A percentile compares a stretch with the other conserved stretches of the same genome.
These are phyloP conservation scores for Leiothrix lutea DNA, from an alignment of 2,113 vertebrate genomes.

Conservation along the genomic window DNA sequence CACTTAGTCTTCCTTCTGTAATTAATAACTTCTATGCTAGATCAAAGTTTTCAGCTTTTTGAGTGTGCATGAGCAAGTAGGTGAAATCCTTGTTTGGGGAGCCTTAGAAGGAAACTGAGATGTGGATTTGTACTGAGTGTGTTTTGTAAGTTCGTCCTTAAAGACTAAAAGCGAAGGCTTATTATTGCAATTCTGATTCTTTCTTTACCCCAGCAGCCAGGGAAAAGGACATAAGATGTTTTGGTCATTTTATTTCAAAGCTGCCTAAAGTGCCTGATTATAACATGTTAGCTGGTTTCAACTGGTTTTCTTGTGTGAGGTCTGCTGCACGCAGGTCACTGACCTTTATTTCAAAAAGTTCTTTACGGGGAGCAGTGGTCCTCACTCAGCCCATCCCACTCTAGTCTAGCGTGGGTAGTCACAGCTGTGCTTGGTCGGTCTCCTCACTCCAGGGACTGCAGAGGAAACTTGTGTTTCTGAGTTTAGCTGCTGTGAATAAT, in stretches of 20 bases:
- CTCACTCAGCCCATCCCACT: background rate
- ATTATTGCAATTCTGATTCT: background rate
- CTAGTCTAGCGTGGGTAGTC: accelerated
- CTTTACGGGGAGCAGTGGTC: background rate
- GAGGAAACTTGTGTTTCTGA: background rate
- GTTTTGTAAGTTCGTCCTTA: background rate
- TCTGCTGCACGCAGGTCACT: background rate
- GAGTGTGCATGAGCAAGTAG: background rate
- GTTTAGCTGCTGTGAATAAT: background rate
- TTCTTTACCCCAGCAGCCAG: background rate
- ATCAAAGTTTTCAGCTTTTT: background rate
- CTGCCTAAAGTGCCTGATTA: background rate
- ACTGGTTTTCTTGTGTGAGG: background rate
- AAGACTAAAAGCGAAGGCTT: background rate
- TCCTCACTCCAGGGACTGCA: background rate
- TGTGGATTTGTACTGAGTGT: background rate
- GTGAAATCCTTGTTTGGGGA: background rate
- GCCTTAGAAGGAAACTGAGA: background rate
- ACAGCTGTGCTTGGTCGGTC: background rate
- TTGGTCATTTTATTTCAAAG: background rate
- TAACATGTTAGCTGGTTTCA: background rate
- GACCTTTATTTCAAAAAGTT: background rate
- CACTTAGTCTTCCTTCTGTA: background rate
- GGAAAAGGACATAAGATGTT: accelerated
- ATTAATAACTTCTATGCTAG: background rate